phyloP scores from a whole-genome alignment of 2,113 vertebrate genomes.

The Trogon surrucura region DNA sequence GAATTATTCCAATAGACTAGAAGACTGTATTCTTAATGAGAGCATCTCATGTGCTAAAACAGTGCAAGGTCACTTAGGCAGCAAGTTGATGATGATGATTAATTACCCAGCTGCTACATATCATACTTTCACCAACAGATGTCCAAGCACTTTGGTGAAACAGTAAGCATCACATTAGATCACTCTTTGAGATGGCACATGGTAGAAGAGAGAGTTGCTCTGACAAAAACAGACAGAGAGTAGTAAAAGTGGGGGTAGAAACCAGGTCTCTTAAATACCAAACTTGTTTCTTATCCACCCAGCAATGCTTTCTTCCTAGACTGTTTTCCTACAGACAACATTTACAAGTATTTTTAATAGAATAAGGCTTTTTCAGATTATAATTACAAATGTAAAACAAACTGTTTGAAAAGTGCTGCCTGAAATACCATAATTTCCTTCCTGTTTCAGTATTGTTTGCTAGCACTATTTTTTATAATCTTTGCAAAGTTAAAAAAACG shows the following conservation, averaged over 20 bases:
- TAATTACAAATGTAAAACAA: background rate
- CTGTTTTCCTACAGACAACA: background rate
- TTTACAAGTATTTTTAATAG: background rate
- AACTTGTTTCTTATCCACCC: background rate
- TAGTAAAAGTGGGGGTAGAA: background rate
- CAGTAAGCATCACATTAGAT: background rate
- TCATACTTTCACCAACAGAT: background rate
- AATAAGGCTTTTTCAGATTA: background rate
- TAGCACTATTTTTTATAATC: background rate
- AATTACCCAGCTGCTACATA: fast-evolving
- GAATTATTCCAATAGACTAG: background rate
- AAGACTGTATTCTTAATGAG: background rate
- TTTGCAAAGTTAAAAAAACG: background rate
- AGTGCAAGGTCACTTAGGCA: background rate
- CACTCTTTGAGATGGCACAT: background rate
- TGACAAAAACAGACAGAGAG: background rate
- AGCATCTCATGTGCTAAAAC: background rate
- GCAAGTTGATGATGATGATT: background rate
- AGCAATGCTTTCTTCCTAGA: background rate
- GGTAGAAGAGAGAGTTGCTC: background rate
- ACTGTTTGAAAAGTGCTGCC: background rate
- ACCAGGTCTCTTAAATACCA: background rate
- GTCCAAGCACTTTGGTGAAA: background rate
- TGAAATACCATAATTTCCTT: background rate
- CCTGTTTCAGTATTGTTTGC: background rate